These are phyloP conservation scores for Parapsyche elsis DNA, from an alignment of 1,140 invertebrate genomes.

Conservation along the genomic window DNA sequence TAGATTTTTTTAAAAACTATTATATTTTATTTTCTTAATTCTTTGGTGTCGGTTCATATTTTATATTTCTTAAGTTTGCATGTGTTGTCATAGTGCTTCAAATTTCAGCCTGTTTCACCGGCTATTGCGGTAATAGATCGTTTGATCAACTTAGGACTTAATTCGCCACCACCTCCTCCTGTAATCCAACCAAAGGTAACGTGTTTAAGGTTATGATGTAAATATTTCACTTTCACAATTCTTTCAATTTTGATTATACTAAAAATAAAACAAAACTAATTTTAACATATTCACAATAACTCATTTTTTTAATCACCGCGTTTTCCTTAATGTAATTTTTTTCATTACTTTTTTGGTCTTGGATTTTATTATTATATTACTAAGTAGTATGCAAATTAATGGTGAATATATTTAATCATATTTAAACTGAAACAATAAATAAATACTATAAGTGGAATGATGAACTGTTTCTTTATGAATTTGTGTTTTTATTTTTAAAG, in stretches of 20 bases:
- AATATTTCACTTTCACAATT: not conserved
- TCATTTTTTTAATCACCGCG: not conserved
- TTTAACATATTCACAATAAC: not conserved
- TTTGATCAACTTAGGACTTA: slow-evolving; percentile 62
- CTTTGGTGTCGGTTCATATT: not conserved
- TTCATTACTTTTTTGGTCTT: not conserved
- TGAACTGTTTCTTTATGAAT: no score
- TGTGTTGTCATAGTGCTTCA: slow-evolving; percentile 23
- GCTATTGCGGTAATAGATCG: slow-evolving; percentile 65
- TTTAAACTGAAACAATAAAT: no score
- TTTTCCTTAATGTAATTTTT: not conserved
- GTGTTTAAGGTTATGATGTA: not conserved
- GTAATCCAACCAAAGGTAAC: slow-evolving; percentile 53
- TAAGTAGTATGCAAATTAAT: no score
- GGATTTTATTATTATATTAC: not conserved
- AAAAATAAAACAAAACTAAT: not conserved
- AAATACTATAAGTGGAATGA: no score
- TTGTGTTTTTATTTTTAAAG: slow-evolving; percentile 1
- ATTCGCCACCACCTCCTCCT: slow-evolving; percentile 51
- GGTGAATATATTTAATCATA: no score
- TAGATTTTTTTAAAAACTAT: not conserved
- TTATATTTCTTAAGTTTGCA: slow-evolving; percentile 20
- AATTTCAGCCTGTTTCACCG: slow-evolving; percentile 56
- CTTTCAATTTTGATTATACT: not conserved
- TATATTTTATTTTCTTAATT: not conserved